Base-by-base conservation (phyloP, 2,797 vertebrate species). In the Bothrops alternatus region DNA sequence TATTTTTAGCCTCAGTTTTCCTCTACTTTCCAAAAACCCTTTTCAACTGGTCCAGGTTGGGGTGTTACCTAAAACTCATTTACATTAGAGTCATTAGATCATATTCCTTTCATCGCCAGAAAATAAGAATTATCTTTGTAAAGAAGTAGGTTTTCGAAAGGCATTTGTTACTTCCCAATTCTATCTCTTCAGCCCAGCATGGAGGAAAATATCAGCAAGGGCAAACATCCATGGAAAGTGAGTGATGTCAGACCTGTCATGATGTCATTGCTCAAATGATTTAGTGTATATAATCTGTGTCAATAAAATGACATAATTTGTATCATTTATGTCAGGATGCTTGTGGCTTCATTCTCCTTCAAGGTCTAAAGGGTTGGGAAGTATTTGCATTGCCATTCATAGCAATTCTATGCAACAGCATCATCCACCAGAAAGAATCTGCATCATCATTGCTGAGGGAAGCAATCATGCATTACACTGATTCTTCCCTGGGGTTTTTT, bases 81-180 rank as follows among this genome's bases (percentile, higher is more conserved):
- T 47, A 47, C 20, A 47, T 82, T 47, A 47, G 18, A 42, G 37
- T 82, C 37, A 78, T 42, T 42, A 78, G 14, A 73, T 5, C 69
- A 73, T 16, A 73, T 37, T 23, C 73, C 37, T 82, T 82, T 47
- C 73, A 82, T 23, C 91, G 90, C 65, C 42, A 2, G 25, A 28
- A 95, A 91, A 94, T 11, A 90, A 92, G 95, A 96, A 91, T 90
- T 55, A 85, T 3, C 6, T 86, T 82, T 87, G 73, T 3, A 4
- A 57, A 32, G 14, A 93, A 92, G 47, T 78, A 4, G 20, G 42
- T 37, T 37, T 73, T 25, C 12, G 23, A 53, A 32, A 32, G 13
- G n/a, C 0, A 94, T 94, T 26, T 47, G 93, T 94, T 90, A 4
- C 2, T 90, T 93, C 11, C 0, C 8, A 3, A 42, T 50, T 94